Percentiles rank a stretch among this genome's conserved stretches.
Evolutionary conservation across 2,113 vertebrate species (phyloP).

Genomic region (Ammodytes dubius): DNA sequence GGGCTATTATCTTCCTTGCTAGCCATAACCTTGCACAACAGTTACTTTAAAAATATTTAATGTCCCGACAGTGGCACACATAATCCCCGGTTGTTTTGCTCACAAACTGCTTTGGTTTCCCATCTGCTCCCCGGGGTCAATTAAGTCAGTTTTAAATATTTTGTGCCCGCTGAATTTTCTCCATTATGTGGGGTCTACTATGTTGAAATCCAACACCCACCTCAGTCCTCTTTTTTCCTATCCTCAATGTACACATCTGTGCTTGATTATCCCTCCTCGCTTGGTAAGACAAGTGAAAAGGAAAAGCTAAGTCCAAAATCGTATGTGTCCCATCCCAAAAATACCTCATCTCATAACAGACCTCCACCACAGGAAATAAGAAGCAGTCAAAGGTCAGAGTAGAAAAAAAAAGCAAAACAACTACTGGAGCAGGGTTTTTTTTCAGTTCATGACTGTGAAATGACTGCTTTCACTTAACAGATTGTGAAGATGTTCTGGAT

Average conservation of each 20-base stretch:
- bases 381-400: constrained; percentile 50
- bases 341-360: constrained; percentile 60
- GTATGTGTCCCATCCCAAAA: constrained; percentile 49
- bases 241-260: constrained; percentile 51
- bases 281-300: constrained; percentile 56
- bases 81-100: constrained; percentile 49
- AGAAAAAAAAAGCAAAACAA: constrained; percentile 4
- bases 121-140: constrained; percentile 50
- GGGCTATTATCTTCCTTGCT: neutral
- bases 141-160: constrained; percentile 60
- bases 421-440: constrained; percentile 9
- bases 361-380: constrained; percentile 62
- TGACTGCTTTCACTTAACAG: neutral
- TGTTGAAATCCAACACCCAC: constrained; percentile 64
- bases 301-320: constrained; percentile 51
- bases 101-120: constrained; percentile 47
- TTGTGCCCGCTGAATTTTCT: constrained; percentile 56
- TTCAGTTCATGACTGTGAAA: neutral
- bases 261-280: constrained; percentile 58
- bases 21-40: neutral
- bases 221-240: constrained; percentile 34
- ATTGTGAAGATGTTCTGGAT: neutral
- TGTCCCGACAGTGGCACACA: constrained; percentile 22
- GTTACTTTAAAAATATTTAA: constrained; percentile 24
- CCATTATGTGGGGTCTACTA: constrained; percentile 57